A percentile compares a stretch with the other conserved stretches of the same genome.
phyloP scores from a whole-genome alignment of 2,797 vertebrate species.

The Streptopelia turtur region DNA sequence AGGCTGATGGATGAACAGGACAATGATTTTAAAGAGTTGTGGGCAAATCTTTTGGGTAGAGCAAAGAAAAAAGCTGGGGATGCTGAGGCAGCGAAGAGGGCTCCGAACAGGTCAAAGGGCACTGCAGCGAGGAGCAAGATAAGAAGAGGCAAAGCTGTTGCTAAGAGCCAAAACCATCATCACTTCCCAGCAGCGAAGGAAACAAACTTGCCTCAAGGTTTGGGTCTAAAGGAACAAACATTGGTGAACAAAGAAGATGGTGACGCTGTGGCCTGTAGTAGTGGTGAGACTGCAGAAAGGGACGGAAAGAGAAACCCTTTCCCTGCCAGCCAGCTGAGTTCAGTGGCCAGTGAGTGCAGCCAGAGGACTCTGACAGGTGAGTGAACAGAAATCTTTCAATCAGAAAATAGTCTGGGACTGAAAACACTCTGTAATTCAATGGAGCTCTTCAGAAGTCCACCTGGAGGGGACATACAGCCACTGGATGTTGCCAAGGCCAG shows the following conservation, averaged over 20 bases:
- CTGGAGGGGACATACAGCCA: not conserved
- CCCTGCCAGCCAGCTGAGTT: not conserved
- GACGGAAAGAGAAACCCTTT: not conserved
- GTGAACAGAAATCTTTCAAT: not conserved
- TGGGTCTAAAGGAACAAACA: not conserved
- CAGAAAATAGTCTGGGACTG: not conserved
- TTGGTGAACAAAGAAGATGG: not conserved
- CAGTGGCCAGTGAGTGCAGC: not conserved
- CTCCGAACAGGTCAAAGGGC: conserved; percentile 22
- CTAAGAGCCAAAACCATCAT: conserved; percentile 44
- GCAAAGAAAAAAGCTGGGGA: conserved; percentile 78
- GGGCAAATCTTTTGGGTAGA: conserved; percentile 84
- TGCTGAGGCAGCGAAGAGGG: conserved; percentile 10
- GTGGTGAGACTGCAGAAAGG: not conserved
- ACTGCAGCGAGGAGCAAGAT: conserved; percentile 24
- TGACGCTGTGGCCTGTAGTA: not conserved
- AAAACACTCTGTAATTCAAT: not conserved
- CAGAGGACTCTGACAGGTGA: conserved; percentile 66
- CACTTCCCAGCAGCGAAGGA: conserved; percentile 49
- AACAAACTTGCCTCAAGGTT: not conserved
- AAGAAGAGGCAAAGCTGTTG: conserved; percentile 45
- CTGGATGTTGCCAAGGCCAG: not conserved
- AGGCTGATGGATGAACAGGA: conserved; percentile 90
- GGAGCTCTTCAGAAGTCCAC: not conserved
- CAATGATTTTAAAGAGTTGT: conserved; percentile 88